Base-by-base conservation (phyloP, 1,140 invertebrate genomes). In the Delia radicum region DNA sequence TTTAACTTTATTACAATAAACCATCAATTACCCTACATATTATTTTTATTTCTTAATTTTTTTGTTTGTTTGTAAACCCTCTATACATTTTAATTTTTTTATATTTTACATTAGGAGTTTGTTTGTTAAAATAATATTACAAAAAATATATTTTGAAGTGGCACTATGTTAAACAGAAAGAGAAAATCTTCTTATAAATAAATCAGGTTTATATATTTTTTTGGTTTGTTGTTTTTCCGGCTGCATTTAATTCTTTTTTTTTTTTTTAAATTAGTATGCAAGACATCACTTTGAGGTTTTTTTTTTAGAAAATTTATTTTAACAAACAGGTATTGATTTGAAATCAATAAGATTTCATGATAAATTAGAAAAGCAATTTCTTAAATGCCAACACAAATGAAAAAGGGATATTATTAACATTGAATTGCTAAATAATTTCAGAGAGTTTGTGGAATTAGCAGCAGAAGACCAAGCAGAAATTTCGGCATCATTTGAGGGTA, bases 201-300 rank as follows among this genome's bases (percentile, higher is more conserved):
- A 69, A 69, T 69, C 65, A 69, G 65, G 65, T 69, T 69, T 37
- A 69, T 69, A 29, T 65, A 37, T 69, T 69, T 69, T 21, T 69
- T 65, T 65, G 29, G 29, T 69, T 69, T 31, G n/a, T 69, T 31
- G 29, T 69, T 7, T 67, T n/a, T 31, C n/a, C 37, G 21, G 29
- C 31, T 55, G 18, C 48, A 42, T 55, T 55, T 55, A 21, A 21
- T 55, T 18, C 21, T 6, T 55, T 18, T 55, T 18, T 21, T 18
- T 55, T 55, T 18, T 21, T 12, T 55, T 55, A 55, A 55, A 55
- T 55, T 55, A 55, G 48, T 55, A 55, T 55, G 48, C 48, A 55
- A 55, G 48, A 55, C 48, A 55, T 55, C 48, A 55, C 48, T 21
- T 3, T 55, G 48, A 55, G 48, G 48, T 55, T 55, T 55, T 18